Conservation (phyloP, 2,113 vertebrate genomes). For the Maccullochella peelii region DNA sequence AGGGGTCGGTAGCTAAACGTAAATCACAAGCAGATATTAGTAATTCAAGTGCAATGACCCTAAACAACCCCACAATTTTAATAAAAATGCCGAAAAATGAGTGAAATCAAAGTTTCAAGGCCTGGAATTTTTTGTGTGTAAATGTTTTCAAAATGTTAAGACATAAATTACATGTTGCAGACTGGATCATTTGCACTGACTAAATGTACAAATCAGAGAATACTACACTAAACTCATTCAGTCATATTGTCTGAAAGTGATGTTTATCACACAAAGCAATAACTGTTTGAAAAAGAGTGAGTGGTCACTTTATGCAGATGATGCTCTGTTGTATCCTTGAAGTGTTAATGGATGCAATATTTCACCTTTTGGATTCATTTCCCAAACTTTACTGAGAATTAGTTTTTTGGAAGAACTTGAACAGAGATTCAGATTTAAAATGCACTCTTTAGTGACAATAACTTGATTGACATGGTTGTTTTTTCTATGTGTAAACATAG, state of each 20-base stretch:
- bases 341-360: slow-evolving; percentile 56
- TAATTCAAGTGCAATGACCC: not conserved
- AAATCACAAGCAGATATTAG: slow-evolving; percentile 19
- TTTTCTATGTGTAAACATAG: slow-evolving; percentile 47
- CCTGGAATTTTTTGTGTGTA: not conserved
- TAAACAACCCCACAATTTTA: not conserved
- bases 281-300: slow-evolving; percentile 38
- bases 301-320: slow-evolving; percentile 48
- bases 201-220: slow-evolving; percentile 16
- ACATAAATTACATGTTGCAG: not conserved
- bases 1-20: not conserved
- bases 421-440: slow-evolving; percentile 13
- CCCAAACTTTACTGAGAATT: slow-evolving; percentile 16
- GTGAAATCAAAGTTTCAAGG: slow-evolving; percentile 48
- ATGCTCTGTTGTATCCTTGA: slow-evolving; percentile 22
- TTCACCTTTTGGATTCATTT: slow-evolving; percentile 26
- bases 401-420: slow-evolving; percentile 10
- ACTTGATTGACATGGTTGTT: slow-evolving; percentile 28
- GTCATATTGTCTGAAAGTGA: slow-evolving; percentile 29
- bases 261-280: slow-evolving; percentile 65
- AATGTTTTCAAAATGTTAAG: not conserved
- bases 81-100: not conserved
- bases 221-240: slow-evolving; percentile 10
- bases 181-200: not conserved
- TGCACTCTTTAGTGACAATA: not conserved